Base-by-base conservation (phyloP, 2,797 vertebrate species). In the Chaetophractus vellerosus region DNA sequence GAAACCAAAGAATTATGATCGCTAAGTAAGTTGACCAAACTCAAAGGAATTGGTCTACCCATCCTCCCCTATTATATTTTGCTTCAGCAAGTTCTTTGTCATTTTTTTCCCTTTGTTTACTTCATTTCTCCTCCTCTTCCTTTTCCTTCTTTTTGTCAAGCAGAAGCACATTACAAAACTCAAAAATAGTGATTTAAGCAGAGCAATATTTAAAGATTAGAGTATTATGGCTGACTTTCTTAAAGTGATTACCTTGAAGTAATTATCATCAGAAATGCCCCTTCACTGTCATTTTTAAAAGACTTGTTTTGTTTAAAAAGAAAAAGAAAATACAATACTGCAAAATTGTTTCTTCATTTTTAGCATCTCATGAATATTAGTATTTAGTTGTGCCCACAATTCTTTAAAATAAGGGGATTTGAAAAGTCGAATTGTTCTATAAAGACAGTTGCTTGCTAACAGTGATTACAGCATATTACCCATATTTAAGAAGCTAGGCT, bases 131-230 rank as follows among this genome's bases (percentile, higher is more conserved):
- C 74, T 81, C 57, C 31, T 88, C 21, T 9, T 86, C 31, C 21
- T 85, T 26, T 15, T 83, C 50, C 5, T 26, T 41, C 38, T 41
- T n/a, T 38, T 85, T 9, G 8, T 87, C 59, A 66, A 78, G 45
- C 90, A 64, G 48, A 86, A 82, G 80, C n/a, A 57, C 38, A 81
- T 61, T 52, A 52, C 6, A 85, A 95, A 91, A 90, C 26, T 84
- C 21, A 19, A 84, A 45, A 61, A 55, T 59, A 64, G 69, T 69
- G 24, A 57, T 75, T 93, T 87, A 79, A 83, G 45, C 15, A 91
- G 45, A 82, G 11, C 9, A 64, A 1, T 59, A 41, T 78, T 50
- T 88, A 86, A 88, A 71, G 23, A 76, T 83, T 52, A 81, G 21
- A 83, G 7, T n/a, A 50, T 52, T 78, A 36, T 11, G 41, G 0